These are phyloP conservation scores for Symphodus melops DNA, from an alignment of 2,113 vertebrate species.

Conservation along the genomic window DNA sequence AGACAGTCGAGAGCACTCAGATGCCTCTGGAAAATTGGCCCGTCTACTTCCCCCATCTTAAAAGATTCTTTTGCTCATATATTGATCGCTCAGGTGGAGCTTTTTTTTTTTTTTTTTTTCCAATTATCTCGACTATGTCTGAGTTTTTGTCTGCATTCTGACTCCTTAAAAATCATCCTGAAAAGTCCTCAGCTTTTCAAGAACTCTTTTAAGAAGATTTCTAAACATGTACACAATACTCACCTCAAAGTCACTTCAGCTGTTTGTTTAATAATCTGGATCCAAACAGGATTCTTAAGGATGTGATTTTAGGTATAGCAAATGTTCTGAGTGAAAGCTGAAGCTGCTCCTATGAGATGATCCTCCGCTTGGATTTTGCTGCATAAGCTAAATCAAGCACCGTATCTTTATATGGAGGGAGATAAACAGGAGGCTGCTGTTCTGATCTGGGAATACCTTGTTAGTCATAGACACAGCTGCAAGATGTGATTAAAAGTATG, in stretches of 20 bases:
- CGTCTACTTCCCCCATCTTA: conserved; percentile 15
- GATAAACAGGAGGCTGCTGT: conserved; percentile 34
- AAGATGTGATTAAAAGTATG: conserved; percentile 51
- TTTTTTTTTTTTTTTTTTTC: conserved; percentile 27
- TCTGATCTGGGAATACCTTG: conserved; percentile 18
- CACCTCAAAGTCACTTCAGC: background rate
- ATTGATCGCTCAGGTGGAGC: conserved; percentile 21
- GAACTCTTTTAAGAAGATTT: background rate
- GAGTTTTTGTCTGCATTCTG: conserved; percentile 22
- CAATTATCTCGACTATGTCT: conserved; percentile 21
- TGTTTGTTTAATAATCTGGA: background rate
- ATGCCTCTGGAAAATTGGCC: conserved; percentile 23
- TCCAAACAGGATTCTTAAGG: background rate
- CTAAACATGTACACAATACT: background rate
- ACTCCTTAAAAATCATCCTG: background rate
- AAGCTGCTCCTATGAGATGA: conserved; percentile 16
- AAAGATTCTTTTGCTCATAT: conserved; percentile 14
- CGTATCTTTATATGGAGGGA: conserved; percentile 27
- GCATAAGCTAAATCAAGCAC: conserved; percentile 33
- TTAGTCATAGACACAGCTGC: conserved; percentile 47
- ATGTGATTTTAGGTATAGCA: conserved; percentile 19
- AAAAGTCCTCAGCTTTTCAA: background rate
- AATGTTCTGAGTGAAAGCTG: conserved; percentile 10
- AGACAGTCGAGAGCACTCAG: conserved; percentile 26
- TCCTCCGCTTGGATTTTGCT: conserved; percentile 24